A percentile compares a stretch with the other conserved stretches of the same genome.
phyloP scores from a whole-genome alignment of 1,140 invertebrate species.

The Drosophila athabasca region DNA sequence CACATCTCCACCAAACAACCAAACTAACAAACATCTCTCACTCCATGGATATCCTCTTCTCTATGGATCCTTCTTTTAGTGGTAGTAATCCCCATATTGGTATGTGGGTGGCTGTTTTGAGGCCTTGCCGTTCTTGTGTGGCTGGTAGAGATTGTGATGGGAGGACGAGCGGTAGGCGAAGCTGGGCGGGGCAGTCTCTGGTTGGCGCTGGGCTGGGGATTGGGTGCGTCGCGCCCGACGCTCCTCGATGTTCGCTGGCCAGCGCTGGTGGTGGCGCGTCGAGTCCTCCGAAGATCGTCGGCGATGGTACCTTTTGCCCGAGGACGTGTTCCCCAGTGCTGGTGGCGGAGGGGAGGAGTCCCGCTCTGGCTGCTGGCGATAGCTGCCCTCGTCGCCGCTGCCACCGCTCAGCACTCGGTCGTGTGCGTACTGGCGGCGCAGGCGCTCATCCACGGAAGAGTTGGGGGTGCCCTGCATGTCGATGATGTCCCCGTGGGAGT shows the following conservation, averaged over 20 bases:
- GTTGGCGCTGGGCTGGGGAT: constrained; percentile 74
- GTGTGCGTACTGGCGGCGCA: constrained; percentile 50
- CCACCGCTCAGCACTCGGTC: constrained; percentile 28
- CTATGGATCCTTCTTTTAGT: constrained; percentile 13
- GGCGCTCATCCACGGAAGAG: constrained; percentile 71
- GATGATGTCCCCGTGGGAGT: constrained; percentile 62
- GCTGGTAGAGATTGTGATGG: constrained; percentile 85
- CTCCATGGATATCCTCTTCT: neutral
- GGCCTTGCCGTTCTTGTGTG: constrained; percentile 29
- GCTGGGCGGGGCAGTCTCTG: constrained; percentile 62
- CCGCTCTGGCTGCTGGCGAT: constrained; percentile 48
- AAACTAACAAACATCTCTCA: neutral
- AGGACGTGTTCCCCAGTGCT: neutral
- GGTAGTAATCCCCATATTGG: constrained; percentile 74
- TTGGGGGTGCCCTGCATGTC: constrained; percentile 68
- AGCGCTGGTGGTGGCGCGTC: constrained; percentile 72
- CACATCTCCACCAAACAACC: constrained; percentile 12
- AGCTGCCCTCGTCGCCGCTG: constrained; percentile 71
- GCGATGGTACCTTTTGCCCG: constrained; percentile 72
- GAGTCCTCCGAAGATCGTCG: constrained; percentile 78
- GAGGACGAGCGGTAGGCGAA: constrained; percentile 84
- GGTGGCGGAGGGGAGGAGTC: constrained; percentile 3
- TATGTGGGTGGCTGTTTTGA: constrained; percentile 71
- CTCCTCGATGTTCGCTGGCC: constrained; percentile 81
- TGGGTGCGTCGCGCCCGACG: constrained; percentile 78